Evolutionary conservation across 2,797 vertebrate species (phyloP).

Genomic region (Melanotaenia nigrans): DNA sequence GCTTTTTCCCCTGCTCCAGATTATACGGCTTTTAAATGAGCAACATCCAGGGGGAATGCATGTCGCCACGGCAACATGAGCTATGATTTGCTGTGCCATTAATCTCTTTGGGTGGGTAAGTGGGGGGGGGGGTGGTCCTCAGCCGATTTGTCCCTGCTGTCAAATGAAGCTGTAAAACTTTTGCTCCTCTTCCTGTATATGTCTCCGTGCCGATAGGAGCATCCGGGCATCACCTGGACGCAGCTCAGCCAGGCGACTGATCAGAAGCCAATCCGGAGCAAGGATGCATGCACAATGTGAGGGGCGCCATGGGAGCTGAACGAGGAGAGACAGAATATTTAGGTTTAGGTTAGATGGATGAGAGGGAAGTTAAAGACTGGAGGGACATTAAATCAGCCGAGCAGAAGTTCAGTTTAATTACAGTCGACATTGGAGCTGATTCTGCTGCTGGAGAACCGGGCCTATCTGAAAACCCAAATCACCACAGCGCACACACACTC

Average conservation of each 20-base stretch:
- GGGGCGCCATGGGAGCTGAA: not conserved
- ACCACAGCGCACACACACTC: not conserved
- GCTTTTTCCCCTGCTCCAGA: conserved; percentile 50
- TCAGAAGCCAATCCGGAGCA: conserved; percentile 12
- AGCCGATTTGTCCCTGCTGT: conserved; percentile 61
- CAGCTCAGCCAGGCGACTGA: conserved; percentile 2
- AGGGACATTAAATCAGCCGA: not conserved
- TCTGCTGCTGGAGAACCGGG: not conserved
- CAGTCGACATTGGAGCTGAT: not conserved
- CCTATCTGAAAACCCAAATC: not conserved
- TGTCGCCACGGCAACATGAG: conserved; percentile 69
- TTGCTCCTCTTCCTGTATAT: conserved; percentile 13
- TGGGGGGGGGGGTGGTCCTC: conserved; percentile 66
- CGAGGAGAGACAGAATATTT: not conserved
- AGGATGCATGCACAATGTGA: not conserved
- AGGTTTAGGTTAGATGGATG: conserved; percentile 4
- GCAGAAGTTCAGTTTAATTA: conserved; percentile 4
- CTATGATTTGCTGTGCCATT: conserved; percentile 75
- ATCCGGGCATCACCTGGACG: not conserved
- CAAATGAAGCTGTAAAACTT: conserved; percentile 72
- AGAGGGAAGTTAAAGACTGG: not conserved
- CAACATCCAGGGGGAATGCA: conserved; percentile 64
- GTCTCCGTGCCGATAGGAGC: not conserved
- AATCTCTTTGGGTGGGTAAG: conserved; percentile 58
- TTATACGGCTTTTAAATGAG: conserved; percentile 78